phyloP scores from a whole-genome alignment of 2,113 vertebrate genomes.

The Heptranchias perlo region DNA sequence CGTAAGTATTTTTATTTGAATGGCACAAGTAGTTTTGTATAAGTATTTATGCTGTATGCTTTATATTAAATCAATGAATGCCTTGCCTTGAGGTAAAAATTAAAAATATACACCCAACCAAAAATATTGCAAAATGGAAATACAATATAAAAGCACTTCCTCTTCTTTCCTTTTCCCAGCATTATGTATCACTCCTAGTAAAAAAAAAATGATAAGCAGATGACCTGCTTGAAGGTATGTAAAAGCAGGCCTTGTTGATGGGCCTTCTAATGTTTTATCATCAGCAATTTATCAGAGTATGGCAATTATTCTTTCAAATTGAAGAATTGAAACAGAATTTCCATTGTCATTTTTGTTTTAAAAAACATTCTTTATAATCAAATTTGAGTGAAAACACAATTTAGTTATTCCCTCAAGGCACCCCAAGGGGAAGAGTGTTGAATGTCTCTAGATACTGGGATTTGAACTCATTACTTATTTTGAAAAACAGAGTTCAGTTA shows the following conservation, averaged over 20 bases:
- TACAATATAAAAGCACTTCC: background rate
- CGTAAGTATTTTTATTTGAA: slow-evolving; percentile 61
- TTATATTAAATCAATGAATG: no score
- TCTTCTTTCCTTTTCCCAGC: background rate
- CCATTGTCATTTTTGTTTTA: background rate
- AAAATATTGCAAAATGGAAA: background rate
- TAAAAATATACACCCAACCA: background rate
- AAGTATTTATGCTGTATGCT: background rate
- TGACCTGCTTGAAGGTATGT: background rate
- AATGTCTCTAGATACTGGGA: background rate
- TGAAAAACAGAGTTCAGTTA: background rate
- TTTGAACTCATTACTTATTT: background rate
- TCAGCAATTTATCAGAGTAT: background rate
- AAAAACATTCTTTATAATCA: background rate
- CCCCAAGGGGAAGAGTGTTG: background rate
- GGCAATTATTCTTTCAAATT: no score
- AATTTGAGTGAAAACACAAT: background rate
- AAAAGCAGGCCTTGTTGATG: background rate
- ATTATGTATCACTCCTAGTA: background rate
- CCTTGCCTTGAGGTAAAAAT: background rate
- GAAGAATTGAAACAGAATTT: background rate
- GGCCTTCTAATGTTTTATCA: background rate
- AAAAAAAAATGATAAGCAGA: background rate
- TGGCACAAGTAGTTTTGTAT: background rate
- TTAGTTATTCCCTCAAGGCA: background rate